These are phyloP conservation scores for Epizoanthus ramosus DNA, from an alignment of 92 coral and sea anemone genomes.

Conservation along the genomic window DNA sequence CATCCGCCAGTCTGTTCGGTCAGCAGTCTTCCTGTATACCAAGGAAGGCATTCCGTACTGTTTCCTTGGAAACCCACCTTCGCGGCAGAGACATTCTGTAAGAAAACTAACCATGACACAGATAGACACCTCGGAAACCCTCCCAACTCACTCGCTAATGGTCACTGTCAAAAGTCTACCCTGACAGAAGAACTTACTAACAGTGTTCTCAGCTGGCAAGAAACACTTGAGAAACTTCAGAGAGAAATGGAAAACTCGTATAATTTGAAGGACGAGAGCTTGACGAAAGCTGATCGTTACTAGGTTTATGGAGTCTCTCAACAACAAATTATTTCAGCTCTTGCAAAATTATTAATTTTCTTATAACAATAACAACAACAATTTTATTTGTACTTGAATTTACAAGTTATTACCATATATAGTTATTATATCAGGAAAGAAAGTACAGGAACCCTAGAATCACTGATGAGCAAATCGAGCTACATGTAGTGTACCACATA, in stretches of 20 bases:
- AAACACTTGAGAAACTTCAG: conserved; percentile 15
- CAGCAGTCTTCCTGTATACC: background rate
- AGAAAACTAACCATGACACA: background rate
- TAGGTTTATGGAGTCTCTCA: too few relatives aligned
- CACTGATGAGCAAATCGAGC: too few relatives aligned
- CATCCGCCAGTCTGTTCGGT: background rate
- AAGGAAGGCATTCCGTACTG: background rate
- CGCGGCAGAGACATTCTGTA: background rate
- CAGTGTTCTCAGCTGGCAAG: conserved; percentile 6
- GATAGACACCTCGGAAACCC: background rate
- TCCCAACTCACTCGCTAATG: background rate
- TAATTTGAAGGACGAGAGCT: too few relatives aligned
- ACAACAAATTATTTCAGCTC: too few relatives aligned
- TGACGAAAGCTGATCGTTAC: too few relatives aligned
- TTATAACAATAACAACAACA: too few relatives aligned
- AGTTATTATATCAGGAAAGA: too few relatives aligned
- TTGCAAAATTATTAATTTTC: too few relatives aligned
- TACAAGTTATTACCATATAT: too few relatives aligned
- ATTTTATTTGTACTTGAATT: too few relatives aligned
- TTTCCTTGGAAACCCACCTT: background rate
- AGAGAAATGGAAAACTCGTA: background rate
- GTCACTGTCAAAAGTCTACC: background rate
- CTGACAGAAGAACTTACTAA: background rate
- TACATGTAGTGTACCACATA: too few relatives aligned
- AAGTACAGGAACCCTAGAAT: too few relatives aligned